Base-by-base conservation (phyloP, 2,888 invertebrate species). In the Drymonia ruficornis region DNA sequence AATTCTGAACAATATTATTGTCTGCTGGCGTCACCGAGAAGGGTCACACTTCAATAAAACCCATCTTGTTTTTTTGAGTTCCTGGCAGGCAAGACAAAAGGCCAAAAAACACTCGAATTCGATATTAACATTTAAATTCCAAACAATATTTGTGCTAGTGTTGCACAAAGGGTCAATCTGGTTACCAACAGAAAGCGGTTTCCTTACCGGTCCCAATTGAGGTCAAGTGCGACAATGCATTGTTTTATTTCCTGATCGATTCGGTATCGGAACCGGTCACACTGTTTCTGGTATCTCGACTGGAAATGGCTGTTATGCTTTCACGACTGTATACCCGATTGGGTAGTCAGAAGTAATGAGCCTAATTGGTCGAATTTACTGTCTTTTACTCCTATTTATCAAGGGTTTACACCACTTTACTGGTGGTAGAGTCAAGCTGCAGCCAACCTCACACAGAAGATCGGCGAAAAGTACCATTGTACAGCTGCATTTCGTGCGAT, bases 201-300 rank as follows among this genome's bases (percentile, higher is more conserved):
- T 52, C 44, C 50, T 46, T 67, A 76, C 77, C 68, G 74, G 78
- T 73, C 57, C 36, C 49, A 59, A 76, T 77, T 75, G 70, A 79
- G 82, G 83, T 78, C 84, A 81, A 83, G 78, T 72, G 74, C 77
- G 77, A 76, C 76, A 78, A 72, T 76, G 64, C 67, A 70, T 72
- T 74, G 75, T 74, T 54, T 62, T 59, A 64, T 55, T 81, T 79
- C 79, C 80, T 79, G 75, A 77, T 76, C 59, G 58, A 67, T 67
- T 69, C 42, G 59, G 61, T 68, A 67, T 68, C 63, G 63, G 63
- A 67, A 61, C 59, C 49, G 70, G 71, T 75, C 70, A 68, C 70
- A 70, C 52, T 61, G 68, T 67, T 70, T 67, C 50, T 55, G 55
- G 47, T 18, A 12, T 54, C 50, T 45, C 56, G 63, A 70, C 61